Conservation (phyloP, 1,140 invertebrate species). For the Drosophila melanogaster region Release_6_plus_ISO1_MT NT_033779.5:6496501-6497000, state of each 20-base stretch:
- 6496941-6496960: slow-evolving; percentile 19
- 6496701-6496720: slow-evolving; percentile 8
- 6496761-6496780: slow-evolving; percentile 9
- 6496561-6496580: slow-evolving; percentile 44
- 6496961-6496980: slow-evolving; percentile 60
- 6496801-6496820: slow-evolving; percentile 27
- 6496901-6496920: slow-evolving; percentile 26
- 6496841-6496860: slow-evolving; percentile 23
- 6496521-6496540: slow-evolving; percentile 36
- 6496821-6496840: slow-evolving; percentile 32
- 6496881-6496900: slow-evolving; percentile 53
- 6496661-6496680: slow-evolving; percentile 19
- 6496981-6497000: slow-evolving; percentile 12
- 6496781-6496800: slow-evolving; percentile 1
- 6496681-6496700: slow-evolving; percentile 40
- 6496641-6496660: slow-evolving; percentile 39
- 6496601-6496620: slow-evolving; percentile 49
- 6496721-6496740: background rate
- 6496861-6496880: slow-evolving; percentile 43
- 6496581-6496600: slow-evolving; percentile 42
- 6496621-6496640: slow-evolving; percentile 59
- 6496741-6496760: slow-evolving; percentile 2
- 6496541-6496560: slow-evolving; percentile 43
- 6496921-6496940: slow-evolving; percentile 43
- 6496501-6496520: slow-evolving; percentile 4